A percentile compares a stretch with the other conserved stretches of the same genome.
Evolutionary conservation across 2,888 invertebrate genomes (phyloP).

Genomic region (Oasisia sp.): DNA sequence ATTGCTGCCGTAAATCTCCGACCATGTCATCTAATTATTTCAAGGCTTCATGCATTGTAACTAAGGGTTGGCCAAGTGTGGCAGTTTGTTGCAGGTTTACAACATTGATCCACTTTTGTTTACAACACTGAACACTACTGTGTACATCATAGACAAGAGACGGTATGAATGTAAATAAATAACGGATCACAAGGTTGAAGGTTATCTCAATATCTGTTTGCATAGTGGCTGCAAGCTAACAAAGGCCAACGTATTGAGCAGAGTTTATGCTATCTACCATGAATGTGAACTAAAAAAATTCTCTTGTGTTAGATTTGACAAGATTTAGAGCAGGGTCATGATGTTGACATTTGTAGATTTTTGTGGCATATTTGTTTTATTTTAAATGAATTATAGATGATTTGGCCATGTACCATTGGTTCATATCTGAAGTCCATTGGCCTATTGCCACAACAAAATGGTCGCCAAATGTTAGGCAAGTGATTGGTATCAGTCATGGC

Average conservation of each 20-base stretch:
- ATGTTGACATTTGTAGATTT: too few species aligned
- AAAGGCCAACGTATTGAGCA: background rate
- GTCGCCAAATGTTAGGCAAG: too few species aligned
- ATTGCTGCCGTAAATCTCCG: background rate
- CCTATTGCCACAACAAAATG: too few species aligned
- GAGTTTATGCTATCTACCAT: background rate
- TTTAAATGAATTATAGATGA: too few species aligned
- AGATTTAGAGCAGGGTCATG: too few species aligned
- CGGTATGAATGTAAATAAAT: slow-evolving; percentile 6
- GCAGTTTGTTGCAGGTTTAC: background rate
- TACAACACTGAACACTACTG: background rate
- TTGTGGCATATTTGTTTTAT: too few species aligned
- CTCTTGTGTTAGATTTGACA: too few species aligned
- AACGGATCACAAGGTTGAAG: background rate
- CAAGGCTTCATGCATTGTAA: background rate
- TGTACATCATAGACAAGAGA: background rate
- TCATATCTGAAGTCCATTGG: too few species aligned
- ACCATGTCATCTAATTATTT: background rate
- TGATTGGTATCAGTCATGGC: too few species aligned
- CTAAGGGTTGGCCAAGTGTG: background rate
- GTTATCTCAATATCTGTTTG: background rate
- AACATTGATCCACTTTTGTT: background rate
- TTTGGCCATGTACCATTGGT: too few species aligned
- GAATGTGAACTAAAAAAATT: background rate
- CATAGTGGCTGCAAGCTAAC: background rate